Percentiles rank a stretch among this genome's conserved stretches.
These are phyloP conservation scores for Metopolophium dirhodum DNA, from an alignment of 1,140 invertebrate species.

Conservation along the genomic window DNA sequence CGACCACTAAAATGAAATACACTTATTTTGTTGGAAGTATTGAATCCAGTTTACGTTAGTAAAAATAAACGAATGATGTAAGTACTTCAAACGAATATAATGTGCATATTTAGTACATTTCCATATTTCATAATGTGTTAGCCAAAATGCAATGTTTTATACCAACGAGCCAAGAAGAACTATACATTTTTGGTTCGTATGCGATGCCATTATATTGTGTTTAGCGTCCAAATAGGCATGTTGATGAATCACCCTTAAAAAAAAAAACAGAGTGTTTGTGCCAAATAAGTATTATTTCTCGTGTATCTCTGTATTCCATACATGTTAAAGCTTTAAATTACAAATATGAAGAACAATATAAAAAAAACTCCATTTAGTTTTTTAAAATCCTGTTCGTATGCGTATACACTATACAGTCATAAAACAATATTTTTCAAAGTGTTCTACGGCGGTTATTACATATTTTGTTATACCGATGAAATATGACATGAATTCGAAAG, in stretches of 20 bases:
- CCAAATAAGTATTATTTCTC: constrained; percentile 11
- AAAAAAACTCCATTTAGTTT: neutral
- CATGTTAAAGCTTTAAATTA: neutral
- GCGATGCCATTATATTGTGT: neutral
- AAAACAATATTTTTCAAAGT: neutral
- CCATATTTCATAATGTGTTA: neutral
- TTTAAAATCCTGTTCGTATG: neutral
- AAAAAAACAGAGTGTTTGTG: neutral
- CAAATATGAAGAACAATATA: neutral
- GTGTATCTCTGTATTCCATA: neutral
- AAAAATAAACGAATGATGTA: neutral
- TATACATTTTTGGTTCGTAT: neutral
- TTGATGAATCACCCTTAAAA: neutral
- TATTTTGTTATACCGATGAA: neutral
- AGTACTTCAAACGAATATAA: neutral
- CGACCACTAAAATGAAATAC: neutral
- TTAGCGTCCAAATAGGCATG: neutral
- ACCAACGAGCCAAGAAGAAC: neutral
- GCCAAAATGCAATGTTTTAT: neutral
- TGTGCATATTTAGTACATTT: neutral
- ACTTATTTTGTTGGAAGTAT: neutral
- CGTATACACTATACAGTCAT: neutral
- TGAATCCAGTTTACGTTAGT: neutral
- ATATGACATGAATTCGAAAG: neutral
- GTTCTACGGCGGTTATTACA: neutral